phyloP scores from a whole-genome alignment of 2,797 vertebrate species.

The Buphagus erythrorhynchus region DNA sequence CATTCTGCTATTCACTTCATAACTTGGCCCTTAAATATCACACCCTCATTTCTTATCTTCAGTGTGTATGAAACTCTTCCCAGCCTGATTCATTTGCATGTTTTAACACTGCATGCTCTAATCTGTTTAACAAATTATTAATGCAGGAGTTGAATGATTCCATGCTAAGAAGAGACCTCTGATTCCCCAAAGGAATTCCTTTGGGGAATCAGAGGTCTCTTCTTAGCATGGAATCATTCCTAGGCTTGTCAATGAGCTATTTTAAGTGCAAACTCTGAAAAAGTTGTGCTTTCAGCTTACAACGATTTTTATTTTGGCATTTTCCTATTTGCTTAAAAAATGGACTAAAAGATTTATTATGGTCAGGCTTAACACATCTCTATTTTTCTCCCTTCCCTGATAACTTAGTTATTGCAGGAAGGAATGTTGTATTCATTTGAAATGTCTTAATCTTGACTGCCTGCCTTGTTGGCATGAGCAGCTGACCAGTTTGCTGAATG shows the following conservation, averaged over 20 bases:
- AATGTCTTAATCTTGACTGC: neutral
- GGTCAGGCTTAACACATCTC: neutral
- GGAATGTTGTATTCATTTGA: neutral
- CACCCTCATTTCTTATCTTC: neutral
- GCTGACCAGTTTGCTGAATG: neutral
- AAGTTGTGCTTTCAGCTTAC: neutral
- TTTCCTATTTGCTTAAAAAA: neutral
- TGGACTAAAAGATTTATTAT: neutral
- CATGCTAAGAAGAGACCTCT: neutral
- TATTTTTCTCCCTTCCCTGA: accelerated
- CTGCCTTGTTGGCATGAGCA: neutral
- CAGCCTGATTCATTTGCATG: neutral
- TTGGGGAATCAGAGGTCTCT: too few species aligned
- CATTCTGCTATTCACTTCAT: neutral
- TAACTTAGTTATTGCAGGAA: neutral
- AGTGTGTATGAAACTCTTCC: neutral
- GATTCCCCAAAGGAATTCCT: neutral
- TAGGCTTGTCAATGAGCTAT: neutral
- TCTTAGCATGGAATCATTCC: too few species aligned
- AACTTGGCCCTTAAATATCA: neutral
- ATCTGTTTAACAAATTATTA: neutral
- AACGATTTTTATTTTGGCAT: neutral
- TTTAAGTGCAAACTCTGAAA: neutral
- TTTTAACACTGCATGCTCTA: neutral
- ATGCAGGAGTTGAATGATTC: neutral